Percentiles rank a stretch among this genome's conserved stretches.
These are phyloP conservation scores for Phalacrocorax pelagicus DNA, from an alignment of 2,113 vertebrate genomes.

Conservation along the genomic window DNA sequence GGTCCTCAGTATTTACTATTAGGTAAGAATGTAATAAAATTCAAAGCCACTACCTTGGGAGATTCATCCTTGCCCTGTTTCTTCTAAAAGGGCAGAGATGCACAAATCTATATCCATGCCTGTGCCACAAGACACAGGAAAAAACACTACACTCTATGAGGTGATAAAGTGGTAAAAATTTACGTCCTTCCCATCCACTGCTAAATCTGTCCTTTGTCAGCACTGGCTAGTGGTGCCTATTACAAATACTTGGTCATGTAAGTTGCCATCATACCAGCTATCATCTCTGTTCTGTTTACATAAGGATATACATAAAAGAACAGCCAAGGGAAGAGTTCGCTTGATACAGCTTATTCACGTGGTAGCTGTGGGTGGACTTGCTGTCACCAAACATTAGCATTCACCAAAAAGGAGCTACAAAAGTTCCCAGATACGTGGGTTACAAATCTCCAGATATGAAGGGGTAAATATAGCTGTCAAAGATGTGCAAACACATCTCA, in stretches of 20 bases:
- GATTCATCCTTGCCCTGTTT: background rate
- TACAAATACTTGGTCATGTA: background rate
- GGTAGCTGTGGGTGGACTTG: background rate
- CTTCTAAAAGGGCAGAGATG: background rate
- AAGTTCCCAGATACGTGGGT: background rate
- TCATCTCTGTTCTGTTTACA: background rate
- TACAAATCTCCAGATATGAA: background rate
- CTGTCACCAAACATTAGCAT: background rate
- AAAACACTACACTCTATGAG: background rate
- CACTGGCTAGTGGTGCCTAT: background rate
- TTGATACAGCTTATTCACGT: background rate
- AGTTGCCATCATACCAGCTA: background rate
- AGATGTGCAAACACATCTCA: background rate
- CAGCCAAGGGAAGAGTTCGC: background rate
- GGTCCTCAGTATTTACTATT: background rate
- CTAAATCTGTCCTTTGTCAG: background rate
- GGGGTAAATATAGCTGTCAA: background rate
- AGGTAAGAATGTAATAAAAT: background rate
- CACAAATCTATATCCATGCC: background rate
- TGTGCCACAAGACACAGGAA: background rate
- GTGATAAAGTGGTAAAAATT: background rate
- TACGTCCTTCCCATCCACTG: background rate
- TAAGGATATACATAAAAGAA: background rate
- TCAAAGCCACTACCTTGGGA: background rate
- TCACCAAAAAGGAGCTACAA: background rate